Percentiles rank a stretch among this genome's conserved stretches.
Evolutionary conservation across 2,888 invertebrate species (phyloP).

Genomic region (Lasioglossum vierecki): DNA sequence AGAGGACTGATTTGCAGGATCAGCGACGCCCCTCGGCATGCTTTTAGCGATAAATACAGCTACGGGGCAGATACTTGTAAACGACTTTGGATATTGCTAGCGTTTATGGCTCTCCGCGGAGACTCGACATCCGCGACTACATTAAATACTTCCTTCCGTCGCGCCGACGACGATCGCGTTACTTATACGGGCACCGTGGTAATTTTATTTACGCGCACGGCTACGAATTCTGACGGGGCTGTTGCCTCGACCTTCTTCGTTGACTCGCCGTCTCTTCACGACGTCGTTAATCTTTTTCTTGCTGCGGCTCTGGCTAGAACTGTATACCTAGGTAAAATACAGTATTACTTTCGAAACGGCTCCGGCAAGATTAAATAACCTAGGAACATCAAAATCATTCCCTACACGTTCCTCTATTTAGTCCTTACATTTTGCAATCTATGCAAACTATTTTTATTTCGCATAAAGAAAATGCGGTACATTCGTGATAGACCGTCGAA

Average conservation of each 20-base stretch:
- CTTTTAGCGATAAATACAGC: not conserved
- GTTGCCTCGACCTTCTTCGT: not conserved
- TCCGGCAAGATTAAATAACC: too few species aligned
- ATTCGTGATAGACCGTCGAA: too few species aligned
- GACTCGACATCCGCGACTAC: conserved; percentile 4
- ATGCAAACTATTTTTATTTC: too few species aligned
- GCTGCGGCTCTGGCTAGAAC: not conserved
- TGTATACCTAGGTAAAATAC: not conserved
- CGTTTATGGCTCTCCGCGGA: not conserved
- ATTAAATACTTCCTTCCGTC: conserved; percentile 3
- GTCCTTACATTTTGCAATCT: too few species aligned
- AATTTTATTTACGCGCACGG: not conserved
- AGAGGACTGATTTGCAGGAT: not conserved
- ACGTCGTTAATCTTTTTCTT: not conserved
- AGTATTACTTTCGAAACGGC: not conserved
- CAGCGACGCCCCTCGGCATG: not conserved
- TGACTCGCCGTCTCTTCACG: not conserved
- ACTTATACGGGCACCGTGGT: not conserved
- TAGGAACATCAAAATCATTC: too few species aligned
- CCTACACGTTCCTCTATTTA: too few species aligned
- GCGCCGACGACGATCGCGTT: not conserved
- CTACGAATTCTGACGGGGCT: not conserved
- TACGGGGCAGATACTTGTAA: not conserved
- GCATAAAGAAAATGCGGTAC: too few species aligned
- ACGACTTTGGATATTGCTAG: conserved; percentile 11